Evolutionary conservation across 2,797 vertebrate species (phyloP).

Genomic region (Urocyon cinereoargenteus): DNA sequence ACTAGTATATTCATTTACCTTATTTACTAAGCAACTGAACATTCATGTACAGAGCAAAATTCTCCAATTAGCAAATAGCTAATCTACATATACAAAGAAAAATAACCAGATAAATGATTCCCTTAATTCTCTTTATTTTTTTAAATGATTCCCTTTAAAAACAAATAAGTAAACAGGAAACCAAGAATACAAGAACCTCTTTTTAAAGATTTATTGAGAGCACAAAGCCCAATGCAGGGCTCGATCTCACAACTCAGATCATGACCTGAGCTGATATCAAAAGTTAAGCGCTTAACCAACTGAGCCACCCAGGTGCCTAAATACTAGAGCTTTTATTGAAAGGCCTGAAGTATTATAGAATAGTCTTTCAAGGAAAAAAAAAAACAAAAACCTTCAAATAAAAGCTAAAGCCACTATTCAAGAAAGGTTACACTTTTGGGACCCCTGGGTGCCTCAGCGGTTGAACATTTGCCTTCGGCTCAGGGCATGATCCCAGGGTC

Average conservation of each 20-base stretch:
- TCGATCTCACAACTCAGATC: not conserved
- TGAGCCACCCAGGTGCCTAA: not conserved
- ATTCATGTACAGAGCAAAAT: not conserved
- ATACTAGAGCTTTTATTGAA: not conserved
- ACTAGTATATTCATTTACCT: not conserved
- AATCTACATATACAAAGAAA: not conserved
- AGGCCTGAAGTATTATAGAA: not conserved
- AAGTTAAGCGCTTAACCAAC: not conserved
- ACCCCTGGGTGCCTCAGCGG: not conserved
- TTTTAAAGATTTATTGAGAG: not conserved
- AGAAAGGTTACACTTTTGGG: not conserved
- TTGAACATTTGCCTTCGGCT: too few relatives aligned
- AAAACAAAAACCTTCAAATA: not conserved
- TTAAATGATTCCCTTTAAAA: slow-evolving; percentile 12
- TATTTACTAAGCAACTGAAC: not conserved
- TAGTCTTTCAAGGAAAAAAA: not conserved
- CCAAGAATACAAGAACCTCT: too few relatives aligned
- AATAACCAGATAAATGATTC: not conserved
- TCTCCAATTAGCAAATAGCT: not conserved
- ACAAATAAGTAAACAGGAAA: not conserved
- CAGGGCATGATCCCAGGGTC: too few relatives aligned
- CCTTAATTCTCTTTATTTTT: not conserved
- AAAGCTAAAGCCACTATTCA: not conserved
- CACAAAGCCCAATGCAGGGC: not conserved
- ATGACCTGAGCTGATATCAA: not conserved